Percentiles rank a stretch among this genome's conserved stretches.
Conservation (phyloP, 2,797 vertebrate genomes). For the Clamator glandarius region DNA sequence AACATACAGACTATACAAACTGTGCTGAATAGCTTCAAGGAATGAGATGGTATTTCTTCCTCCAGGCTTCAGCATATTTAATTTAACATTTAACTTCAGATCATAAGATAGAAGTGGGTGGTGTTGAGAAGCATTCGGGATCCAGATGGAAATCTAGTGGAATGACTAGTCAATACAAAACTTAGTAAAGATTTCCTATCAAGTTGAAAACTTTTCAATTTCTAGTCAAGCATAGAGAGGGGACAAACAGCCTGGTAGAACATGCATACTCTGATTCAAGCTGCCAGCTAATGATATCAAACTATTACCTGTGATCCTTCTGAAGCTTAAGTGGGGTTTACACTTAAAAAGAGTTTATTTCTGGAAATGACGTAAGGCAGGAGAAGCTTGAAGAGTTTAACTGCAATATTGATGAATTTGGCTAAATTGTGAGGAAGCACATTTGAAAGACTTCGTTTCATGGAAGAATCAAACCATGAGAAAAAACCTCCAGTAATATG, state of each 20-base stretch:
- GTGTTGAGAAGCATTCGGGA: slow-evolving; percentile 24
- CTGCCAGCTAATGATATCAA: slow-evolving; percentile 20
- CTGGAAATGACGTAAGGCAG: not conserved
- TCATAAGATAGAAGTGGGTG: slow-evolving; percentile 16
- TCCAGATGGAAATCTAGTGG: slow-evolving; percentile 24
- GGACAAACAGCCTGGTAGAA: slow-evolving; percentile 13
- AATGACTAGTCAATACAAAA: slow-evolving; percentile 49
- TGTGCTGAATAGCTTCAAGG: not conserved
- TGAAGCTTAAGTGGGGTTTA: slow-evolving; percentile 2
- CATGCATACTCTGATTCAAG: not conserved
- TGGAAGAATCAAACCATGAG: not conserved
- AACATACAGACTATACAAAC: not conserved
- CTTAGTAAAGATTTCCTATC: slow-evolving; percentile 11
- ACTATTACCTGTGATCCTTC: slow-evolving; percentile 1
- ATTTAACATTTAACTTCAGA: slow-evolving; percentile 35
- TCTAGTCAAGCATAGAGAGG: slow-evolving; percentile 12
- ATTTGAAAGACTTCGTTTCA: not conserved
- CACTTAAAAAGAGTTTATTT: slow-evolving; percentile 39
- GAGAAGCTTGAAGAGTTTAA: not conserved
- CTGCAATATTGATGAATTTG: not conserved
- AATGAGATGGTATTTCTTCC: not conserved
- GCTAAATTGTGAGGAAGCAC: not conserved
- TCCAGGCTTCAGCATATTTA: not conserved
- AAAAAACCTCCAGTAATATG: not conserved
- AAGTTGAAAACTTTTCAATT: slow-evolving; percentile 36